These are phyloP conservation scores for Pristionchus japonicus DNA, from an alignment of 2,888 invertebrate species.

Conservation along the genomic window DNA sequence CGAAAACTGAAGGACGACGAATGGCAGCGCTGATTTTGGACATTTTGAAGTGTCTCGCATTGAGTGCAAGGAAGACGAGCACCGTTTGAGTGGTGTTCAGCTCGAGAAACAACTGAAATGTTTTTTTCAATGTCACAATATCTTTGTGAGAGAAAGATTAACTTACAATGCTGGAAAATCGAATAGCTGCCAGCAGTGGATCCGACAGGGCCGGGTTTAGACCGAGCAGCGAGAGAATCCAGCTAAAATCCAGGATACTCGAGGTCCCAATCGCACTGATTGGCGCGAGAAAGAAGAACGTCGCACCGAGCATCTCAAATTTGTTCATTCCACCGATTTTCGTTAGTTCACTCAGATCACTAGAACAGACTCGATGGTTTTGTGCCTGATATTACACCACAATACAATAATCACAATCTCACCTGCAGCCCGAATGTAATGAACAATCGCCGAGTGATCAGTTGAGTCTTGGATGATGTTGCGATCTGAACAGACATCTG, in stretches of 20 bases:
- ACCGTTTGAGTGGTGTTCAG: not conserved
- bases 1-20: not conserved
- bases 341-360: not conserved
- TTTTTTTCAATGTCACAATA: not conserved
- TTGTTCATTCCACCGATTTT: not conserved
- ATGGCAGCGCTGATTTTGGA: not conserved
- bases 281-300: not conserved
- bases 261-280: not conserved
- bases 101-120: not conserved
- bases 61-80: not conserved
- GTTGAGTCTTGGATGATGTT: too few species aligned
- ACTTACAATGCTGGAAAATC: not conserved
- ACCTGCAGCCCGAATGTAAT: not conserved
- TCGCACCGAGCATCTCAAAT: not conserved
- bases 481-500: too few species aligned
- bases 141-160: not conserved
- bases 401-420: too few species aligned
- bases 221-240: too few species aligned
- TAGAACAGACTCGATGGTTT: too few species aligned
- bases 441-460: too few species aligned
- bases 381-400: too few species aligned
- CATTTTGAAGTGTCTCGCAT: not conserved
- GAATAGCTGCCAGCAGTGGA: not conserved
- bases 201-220: too few species aligned
- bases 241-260: not conserved